Evolutionary conservation across 2,113 vertebrate species (phyloP).

Genomic region (Pyxicephalus adspersus): DNA sequence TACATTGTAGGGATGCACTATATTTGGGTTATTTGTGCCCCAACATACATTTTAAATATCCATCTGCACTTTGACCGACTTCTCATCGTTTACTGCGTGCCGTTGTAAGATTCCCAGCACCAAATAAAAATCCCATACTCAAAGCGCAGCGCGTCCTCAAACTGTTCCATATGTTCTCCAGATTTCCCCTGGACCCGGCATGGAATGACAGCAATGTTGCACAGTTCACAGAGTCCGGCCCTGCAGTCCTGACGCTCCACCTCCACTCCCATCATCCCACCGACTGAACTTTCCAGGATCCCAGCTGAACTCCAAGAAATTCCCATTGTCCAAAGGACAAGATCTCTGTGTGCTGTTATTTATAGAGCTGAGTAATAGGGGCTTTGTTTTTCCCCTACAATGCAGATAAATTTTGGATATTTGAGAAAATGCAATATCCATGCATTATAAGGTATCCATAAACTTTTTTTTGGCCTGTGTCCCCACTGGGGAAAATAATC

Average conservation of each 20-base stretch:
- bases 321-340: neutral
- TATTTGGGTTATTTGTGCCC: too few species aligned
- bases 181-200: neutral
- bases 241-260: neutral
- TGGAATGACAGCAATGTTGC: neutral
- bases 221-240: neutral
- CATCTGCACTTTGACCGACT: neutral
- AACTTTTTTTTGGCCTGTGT: too few species aligned
- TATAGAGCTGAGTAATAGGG: too few species aligned
- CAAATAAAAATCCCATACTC: neutral
- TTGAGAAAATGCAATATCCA: too few species aligned
- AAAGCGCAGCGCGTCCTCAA: neutral
- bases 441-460: too few species aligned
- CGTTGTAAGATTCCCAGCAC: neutral
- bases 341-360: too few species aligned
- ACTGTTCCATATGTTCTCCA: conserved; percentile 22
- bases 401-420: too few species aligned
- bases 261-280: neutral
- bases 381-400: too few species aligned
- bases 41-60: too few species aligned
- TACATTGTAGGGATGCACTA: too few species aligned
- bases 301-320: neutral
- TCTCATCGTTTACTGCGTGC: neutral
- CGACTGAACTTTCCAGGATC: neutral
- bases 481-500: too few species aligned